Percentiles rank a stretch among this genome's conserved stretches.
Conservation (phyloP, 2,888 invertebrate genomes). For the Drosophila mercatorum region DNA sequence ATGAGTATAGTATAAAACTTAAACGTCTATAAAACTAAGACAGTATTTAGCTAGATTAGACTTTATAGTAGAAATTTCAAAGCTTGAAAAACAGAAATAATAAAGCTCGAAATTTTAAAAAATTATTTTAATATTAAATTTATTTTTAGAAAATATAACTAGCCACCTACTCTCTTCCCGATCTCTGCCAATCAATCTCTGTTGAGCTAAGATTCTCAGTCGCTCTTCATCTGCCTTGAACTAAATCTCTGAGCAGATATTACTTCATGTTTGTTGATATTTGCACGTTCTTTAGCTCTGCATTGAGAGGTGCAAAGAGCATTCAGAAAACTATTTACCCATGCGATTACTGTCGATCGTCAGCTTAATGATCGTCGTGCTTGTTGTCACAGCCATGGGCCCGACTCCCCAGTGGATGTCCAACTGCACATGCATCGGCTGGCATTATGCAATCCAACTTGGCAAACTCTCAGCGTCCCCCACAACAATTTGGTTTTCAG, state of each 20-base stretch:
- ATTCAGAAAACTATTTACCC: slow-evolving; percentile 29
- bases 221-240: neutral
- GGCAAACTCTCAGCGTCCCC: slow-evolving; percentile 38
- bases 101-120: no score
- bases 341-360: slow-evolving; percentile 7
- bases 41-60: neutral
- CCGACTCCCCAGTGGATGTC: neutral
- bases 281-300: slow-evolving; percentile 13
- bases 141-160: neutral
- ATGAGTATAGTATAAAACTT: neutral
- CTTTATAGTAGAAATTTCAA: neutral
- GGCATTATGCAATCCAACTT: slow-evolving; percentile 54
- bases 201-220: neutral
- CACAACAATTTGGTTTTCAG: slow-evolving; percentile 41
- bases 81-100: no score
- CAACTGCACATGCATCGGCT: slow-evolving; percentile 7
- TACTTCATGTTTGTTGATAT: neutral
- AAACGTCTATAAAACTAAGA: no score
- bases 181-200: neutral
- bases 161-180: neutral
- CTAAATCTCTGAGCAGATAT: slow-evolving; percentile 3
- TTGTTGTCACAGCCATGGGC: slow-evolving; percentile 29
- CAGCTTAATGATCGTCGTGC: slow-evolving; percentile 12
- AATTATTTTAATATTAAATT: no score
- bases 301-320: neutral